Percentiles rank a stretch among this genome's conserved stretches.
Conservation (phyloP, 2,113 vertebrate species). For the Pterocles orientalis region DNA sequence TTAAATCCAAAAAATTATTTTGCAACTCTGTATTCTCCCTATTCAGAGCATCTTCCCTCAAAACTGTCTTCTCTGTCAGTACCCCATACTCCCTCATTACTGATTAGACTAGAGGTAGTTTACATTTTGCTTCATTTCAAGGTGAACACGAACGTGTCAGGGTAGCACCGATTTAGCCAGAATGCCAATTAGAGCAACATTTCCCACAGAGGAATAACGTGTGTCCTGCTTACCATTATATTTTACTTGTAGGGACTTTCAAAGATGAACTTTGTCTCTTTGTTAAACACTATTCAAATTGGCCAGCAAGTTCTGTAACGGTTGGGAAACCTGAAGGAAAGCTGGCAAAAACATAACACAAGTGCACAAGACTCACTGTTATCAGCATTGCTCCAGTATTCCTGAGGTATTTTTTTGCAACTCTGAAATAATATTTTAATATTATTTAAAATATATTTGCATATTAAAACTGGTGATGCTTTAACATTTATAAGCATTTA, state of each 20-base stretch:
- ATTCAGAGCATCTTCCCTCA: background rate
- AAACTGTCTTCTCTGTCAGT: background rate
- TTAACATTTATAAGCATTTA: background rate
- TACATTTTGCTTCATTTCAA: background rate
- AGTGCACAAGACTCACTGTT: background rate
- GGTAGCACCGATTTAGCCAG: background rate
- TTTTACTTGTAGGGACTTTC: background rate
- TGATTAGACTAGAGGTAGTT: background rate
- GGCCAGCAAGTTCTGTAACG: background rate
- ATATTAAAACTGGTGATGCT: background rate
- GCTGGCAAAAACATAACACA: background rate
- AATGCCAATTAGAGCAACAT: accelerated
- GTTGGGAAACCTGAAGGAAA: background rate
- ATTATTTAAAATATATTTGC: background rate
- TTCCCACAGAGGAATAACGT: background rate
- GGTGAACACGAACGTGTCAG: background rate
- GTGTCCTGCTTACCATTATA: background rate
- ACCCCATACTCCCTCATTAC: background rate
- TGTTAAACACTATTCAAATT: background rate
- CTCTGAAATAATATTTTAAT: background rate
- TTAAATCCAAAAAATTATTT: background rate
- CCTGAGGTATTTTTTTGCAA: background rate
- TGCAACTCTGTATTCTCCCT: background rate
- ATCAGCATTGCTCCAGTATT: background rate
- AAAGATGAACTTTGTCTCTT: background rate